Conservation (phyloP, 2,888 invertebrate species). For the Phanerotoma sp. region DNA sequence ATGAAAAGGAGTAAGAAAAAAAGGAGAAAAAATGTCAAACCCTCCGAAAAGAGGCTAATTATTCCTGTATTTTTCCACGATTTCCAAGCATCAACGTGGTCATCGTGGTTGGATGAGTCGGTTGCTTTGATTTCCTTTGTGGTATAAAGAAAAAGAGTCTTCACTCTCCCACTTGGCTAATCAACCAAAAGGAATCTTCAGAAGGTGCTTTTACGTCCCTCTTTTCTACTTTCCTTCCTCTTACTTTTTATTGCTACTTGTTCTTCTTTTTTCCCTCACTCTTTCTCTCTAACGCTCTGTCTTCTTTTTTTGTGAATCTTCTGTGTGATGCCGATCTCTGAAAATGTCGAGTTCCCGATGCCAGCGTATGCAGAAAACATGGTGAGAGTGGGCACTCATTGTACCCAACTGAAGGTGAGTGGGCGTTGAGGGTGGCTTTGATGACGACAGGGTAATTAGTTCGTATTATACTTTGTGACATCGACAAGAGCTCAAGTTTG, state of each 20-base stretch:
- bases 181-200: conserved; percentile 45
- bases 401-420: conserved; percentile 31
- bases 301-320: conserved; percentile 26
- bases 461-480: conserved; percentile 52
- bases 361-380: conserved; percentile 50
- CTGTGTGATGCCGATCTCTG: conserved; percentile 37
- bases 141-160: conserved; percentile 12
- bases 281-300: conserved; percentile 18
- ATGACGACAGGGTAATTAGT: conserved; percentile 53
- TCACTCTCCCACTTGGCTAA: conserved; percentile 38
- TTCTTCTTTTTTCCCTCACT: conserved; percentile 29
- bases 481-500: conserved; percentile 28
- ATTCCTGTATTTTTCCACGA: background rate
- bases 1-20: too few relatives aligned
- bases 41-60: conserved; percentile 15
- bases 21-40: background rate
- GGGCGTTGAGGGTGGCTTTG: conserved; percentile 50
- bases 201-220: conserved; percentile 26
- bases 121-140: conserved; percentile 25
- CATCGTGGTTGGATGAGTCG: conserved; percentile 41
- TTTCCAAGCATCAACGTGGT: conserved; percentile 35
- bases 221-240: conserved; percentile 25
- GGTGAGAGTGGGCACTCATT: conserved; percentile 30
- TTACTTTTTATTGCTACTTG: conserved; percentile 19
- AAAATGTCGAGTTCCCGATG: conserved; percentile 30